A percentile compares a stretch with the other conserved stretches of the same genome.
phyloP scores from a whole-genome alignment of 2,888 invertebrate species.

The Diloba caeruleocephala region DNA sequence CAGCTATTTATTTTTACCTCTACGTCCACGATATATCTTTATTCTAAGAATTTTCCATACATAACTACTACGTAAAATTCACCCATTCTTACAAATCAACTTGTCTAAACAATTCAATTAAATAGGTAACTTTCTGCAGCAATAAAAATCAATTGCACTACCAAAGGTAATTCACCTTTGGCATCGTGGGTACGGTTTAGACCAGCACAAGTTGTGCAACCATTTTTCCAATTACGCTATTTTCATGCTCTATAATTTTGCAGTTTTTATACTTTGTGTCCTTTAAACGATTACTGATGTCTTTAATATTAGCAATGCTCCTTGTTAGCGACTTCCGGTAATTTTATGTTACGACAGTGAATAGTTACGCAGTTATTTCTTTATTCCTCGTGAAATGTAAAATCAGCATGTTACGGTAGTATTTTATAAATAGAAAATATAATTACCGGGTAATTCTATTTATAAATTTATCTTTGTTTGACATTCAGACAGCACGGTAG shows the following conservation, averaged over 20 bases:
- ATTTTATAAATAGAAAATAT: conserved; percentile 16
- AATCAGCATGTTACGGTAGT: conserved; percentile 27
- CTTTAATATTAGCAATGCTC: conserved; percentile 36
- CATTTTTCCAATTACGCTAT: conserved; percentile 69
- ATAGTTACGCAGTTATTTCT: conserved; percentile 5
- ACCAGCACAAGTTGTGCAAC: conserved; percentile 59
- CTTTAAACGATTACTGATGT: conserved; percentile 48
- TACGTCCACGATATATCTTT: no score
- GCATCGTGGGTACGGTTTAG: conserved; percentile 68
- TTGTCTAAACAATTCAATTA: neutral
- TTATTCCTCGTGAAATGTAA: conserved; percentile 17
- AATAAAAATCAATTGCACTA: conserved; percentile 63
- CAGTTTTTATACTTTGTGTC: conserved; percentile 59
- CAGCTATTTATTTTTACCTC: no score
- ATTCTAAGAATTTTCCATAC: no score
- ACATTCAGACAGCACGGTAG: neutral
- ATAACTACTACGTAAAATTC: no score
- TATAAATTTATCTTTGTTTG: conserved; percentile 2
- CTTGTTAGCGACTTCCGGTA: conserved; percentile 37
- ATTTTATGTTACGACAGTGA: conserved; percentile 28
- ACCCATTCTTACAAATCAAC: no score
- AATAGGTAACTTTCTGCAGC: conserved; percentile 27
- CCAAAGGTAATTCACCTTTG: conserved; percentile 69
- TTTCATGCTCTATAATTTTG: conserved; percentile 70
- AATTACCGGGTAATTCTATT: conserved; percentile 10